Conservation (phyloP, 2,888 invertebrate species). For the Bursaphelenchus okinawaensis region DNA sequence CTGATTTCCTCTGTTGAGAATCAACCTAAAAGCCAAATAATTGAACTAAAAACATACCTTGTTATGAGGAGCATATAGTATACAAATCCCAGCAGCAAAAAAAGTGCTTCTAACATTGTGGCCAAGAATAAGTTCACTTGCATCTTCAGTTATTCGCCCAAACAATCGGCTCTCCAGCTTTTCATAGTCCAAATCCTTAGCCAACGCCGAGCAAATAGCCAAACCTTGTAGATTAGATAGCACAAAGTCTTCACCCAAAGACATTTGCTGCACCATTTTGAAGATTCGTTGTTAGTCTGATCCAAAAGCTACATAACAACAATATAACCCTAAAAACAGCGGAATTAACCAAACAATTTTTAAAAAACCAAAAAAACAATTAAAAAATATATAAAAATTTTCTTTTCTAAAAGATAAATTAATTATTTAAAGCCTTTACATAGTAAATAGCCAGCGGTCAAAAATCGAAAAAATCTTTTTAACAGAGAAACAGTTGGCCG, state of each 20-base stretch:
- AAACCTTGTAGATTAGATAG: slow-evolving; percentile 48
- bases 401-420: no score
- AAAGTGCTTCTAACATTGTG: slow-evolving; percentile 52
- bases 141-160: slow-evolving; percentile 20
- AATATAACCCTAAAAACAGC: background rate
- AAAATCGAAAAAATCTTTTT: background rate
- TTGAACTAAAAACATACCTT: slow-evolving; percentile 23
- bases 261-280: slow-evolving; percentile 16
- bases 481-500: background rate
- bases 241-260: slow-evolving; percentile 35
- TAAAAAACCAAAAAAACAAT: background rate
- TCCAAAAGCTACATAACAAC: background rate
- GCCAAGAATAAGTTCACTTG: slow-evolving; percentile 40
- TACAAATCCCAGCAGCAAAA: slow-evolving; percentile 41
- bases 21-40: slow-evolving; percentile 6
- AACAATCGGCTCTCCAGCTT: slow-evolving; percentile 27
- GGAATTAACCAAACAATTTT: background rate
- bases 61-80: slow-evolving; percentile 43
- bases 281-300: background rate
- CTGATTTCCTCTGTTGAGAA: no score
- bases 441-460: background rate
- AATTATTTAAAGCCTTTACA: no score
- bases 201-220: slow-evolving; percentile 44
- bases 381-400: no score
- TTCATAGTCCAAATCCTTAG: slow-evolving; percentile 16